A percentile compares a stretch with the other conserved stretches of the same genome.
These are phyloP conservation scores for Monopterus albus DNA, from an alignment of 2,113 vertebrate genomes.

Conservation along the genomic window DNA sequence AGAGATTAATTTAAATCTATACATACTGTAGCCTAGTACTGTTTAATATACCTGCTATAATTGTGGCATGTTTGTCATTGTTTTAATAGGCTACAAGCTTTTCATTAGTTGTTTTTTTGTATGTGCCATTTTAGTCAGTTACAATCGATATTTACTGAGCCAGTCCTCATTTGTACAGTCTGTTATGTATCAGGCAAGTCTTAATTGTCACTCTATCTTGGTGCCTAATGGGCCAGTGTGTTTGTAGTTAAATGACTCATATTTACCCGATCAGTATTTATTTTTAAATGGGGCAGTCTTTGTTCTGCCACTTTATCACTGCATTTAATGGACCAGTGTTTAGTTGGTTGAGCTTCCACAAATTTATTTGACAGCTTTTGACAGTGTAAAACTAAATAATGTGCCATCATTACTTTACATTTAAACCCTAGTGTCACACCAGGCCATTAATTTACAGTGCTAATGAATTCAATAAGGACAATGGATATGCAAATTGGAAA, in stretches of 20 bases:
- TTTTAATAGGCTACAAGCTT: not conserved
- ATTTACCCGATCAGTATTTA: constrained; percentile 42
- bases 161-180: constrained; percentile 17
- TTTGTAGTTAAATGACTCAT: constrained; percentile 46
- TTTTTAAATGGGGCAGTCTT: constrained; percentile 37
- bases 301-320: constrained; percentile 33
- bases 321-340: constrained; percentile 24
- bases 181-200: constrained; percentile 29
- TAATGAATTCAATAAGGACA: constrained; percentile 17
- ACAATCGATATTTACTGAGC: constrained; percentile 30
- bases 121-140: constrained; percentile 9
- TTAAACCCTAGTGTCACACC: constrained; percentile 8
- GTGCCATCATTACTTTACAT: not conserved
- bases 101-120: not conserved
- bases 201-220: constrained; percentile 52
- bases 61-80: not conserved
- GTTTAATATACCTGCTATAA: no score
- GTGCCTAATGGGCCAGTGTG: constrained; percentile 30
- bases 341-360: not conserved
- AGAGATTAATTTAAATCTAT: no score
- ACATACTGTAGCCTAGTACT: no score
- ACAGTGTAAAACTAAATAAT: constrained; percentile 12
- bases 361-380: constrained; percentile 22
- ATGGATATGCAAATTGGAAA: constrained; percentile 25
- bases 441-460: not conserved